Conservation (phyloP, 1,140 invertebrate genomes). For the Pinna nobilis region DNA sequence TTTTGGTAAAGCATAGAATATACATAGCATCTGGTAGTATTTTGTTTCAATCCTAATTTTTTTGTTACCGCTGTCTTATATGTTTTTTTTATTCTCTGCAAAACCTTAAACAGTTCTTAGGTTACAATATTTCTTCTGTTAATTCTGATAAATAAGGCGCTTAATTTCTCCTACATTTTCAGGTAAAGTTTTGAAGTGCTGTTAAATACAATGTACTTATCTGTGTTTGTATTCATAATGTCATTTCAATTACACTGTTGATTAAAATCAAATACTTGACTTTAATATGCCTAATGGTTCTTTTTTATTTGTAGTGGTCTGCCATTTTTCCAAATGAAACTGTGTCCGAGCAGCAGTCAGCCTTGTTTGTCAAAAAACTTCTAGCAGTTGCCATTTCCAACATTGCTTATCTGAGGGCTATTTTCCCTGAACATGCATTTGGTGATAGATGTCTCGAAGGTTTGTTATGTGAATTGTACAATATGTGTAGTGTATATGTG, state of each 20-base stretch:
- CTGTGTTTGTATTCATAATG: background rate
- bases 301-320: slow-evolving; percentile 68
- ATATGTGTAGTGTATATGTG: too few species aligned
- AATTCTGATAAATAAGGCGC: too few species aligned
- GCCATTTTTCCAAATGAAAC: slow-evolving; percentile 73
- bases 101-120: too few species aligned
- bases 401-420: slow-evolving; percentile 74
- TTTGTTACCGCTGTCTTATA: too few species aligned
- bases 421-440: slow-evolving; percentile 75
- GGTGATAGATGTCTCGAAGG: slow-evolving; percentile 73
- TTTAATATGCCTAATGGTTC: background rate
- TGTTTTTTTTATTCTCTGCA: too few species aligned
- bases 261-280: background rate
- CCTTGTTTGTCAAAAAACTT: slow-evolving; percentile 75
- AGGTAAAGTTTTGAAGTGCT: too few species aligned
- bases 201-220: background rate
- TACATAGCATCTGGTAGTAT: too few species aligned
- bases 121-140: too few species aligned
- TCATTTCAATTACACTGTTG: background rate
- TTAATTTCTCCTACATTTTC: too few species aligned
- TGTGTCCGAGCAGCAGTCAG: slow-evolving; percentile 71
- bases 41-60: too few species aligned
- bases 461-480: slow-evolving; percentile 32
- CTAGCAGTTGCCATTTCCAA: slow-evolving; percentile 75
- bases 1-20: too few species aligned